Evolutionary conservation across 2,113 vertebrate genomes (phyloP), one percentile per base, ranked within the genome.

Genomic region (Falcunculus frontatus): DNA sequence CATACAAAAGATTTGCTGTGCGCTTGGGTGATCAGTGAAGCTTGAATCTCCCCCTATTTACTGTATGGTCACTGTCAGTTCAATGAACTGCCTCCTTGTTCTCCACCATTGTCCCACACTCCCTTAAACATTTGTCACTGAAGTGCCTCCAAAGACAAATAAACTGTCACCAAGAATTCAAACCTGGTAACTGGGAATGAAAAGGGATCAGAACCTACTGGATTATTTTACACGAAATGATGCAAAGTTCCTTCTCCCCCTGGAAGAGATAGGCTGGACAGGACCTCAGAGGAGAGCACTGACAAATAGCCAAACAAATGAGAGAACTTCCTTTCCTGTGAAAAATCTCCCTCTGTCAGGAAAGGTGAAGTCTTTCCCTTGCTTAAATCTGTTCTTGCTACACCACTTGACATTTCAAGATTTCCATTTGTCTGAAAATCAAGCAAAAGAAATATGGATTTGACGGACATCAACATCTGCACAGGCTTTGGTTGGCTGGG

Each of bases 61-160:
- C 98, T 98, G 98, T 98, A 98, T 98, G 98, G 98, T 98, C 98
- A 98, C 98, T 98, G 98, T 98, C 98, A 98, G 97, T 96, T 98
- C 98, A 98, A 98, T 98, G 98, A 98, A 98, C 98, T 98, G 98
- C 98, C 97, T 97, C 96, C 98, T 98, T 98, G 98, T 98, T 98
- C 97, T 96, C 92, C 63, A 97, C 98, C 95, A 98, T 98, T 98
- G 98, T 98, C 97, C 97, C 92, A 95, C 97, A 98, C 96, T 98
- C 98, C 98, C 98, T 98, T 98, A 98, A 98, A 98, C 98, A 98
- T 98, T 98, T 98, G 98, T 98, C 98, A 98, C 97, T 97, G 98
- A 97, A 98, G 97, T 97, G 98, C 93, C 97, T 98, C 97, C 95
- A 97, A 98, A 98, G 98, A 98, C 98, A 98, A 98, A 98, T 98